Conservation (phyloP, 2,113 vertebrate genomes). For the Edolisoma coerulescens region DNA sequence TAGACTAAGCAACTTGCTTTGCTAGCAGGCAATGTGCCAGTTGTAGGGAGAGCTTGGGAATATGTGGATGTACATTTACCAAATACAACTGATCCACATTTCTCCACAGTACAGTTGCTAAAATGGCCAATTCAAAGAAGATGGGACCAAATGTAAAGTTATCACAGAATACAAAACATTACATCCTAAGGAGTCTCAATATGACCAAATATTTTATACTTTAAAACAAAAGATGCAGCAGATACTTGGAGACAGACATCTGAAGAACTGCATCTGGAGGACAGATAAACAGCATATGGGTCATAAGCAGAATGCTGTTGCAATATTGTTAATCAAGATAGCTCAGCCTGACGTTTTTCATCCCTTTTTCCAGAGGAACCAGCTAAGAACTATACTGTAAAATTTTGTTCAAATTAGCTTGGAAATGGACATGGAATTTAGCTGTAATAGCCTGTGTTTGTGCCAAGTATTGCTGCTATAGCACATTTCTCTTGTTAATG, state of each 20-base stretch:
- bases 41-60: not conserved
- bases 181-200: not conserved
- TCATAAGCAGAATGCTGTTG: not conserved
- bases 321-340: not conserved
- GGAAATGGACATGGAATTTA: slow-evolving; percentile 9
- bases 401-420: not conserved
- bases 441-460: slow-evolving; percentile 18
- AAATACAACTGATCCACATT: not conserved
- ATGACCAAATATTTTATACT: not conserved
- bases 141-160: not conserved
- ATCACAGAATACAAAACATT: not conserved
- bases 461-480: slow-evolving; percentile 22
- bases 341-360: not conserved
- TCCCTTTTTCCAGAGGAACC: not conserved
- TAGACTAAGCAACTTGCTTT: not conserved
- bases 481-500: slow-evolving; percentile 42
- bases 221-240: not conserved
- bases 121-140: not conserved
- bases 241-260: not conserved
- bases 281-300: not conserved
- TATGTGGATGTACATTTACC: not conserved
- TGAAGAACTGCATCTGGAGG: not conserved
- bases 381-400: not conserved
- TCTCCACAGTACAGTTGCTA: not conserved
- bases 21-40: not conserved